A percentile compares a stretch with the other conserved stretches of the same genome.
Evolutionary conservation across 2,797 vertebrate species (phyloP).

Genomic region (Myotis daubentonii): DNA sequence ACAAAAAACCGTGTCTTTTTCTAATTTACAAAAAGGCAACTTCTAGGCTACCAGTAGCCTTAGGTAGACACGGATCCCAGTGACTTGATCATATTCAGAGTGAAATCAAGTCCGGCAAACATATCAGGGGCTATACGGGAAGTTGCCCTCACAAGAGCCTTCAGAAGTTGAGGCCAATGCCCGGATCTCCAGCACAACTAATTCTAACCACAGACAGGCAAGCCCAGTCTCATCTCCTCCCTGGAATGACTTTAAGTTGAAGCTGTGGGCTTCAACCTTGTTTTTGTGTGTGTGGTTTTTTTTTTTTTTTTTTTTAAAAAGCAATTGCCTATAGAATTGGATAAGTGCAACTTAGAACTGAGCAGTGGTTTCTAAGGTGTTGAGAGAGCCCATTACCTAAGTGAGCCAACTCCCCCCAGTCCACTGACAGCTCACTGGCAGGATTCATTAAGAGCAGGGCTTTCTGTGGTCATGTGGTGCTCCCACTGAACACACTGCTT

Average conservation of each 20-base stretch:
- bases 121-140: not conserved
- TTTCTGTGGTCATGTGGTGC: conserved; percentile 4
- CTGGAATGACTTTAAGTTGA: conserved; percentile 39
- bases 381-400: conserved; percentile 49
- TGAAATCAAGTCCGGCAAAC: not conserved
- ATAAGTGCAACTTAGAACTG: not conserved
- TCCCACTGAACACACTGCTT: conserved; percentile 5
- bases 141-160: not conserved
- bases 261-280: not conserved
- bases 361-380: conserved; percentile 17
- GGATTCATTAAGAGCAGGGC: not conserved
- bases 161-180: not conserved
- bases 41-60: not conserved
- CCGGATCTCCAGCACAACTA: not conserved
- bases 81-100: not conserved
- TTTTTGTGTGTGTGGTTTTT: no score
- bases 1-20: not conserved
- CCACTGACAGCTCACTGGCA: not conserved
- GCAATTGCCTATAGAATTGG: not conserved
- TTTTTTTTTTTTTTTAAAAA: conserved; percentile 12
- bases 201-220: conserved; percentile 23
- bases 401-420: not conserved
- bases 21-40: not conserved
- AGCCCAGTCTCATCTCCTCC: conserved; percentile 42
- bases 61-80: not conserved